phyloP scores from a whole-genome alignment of 2,888 invertebrate genomes.

The Seira ritae region DNA sequence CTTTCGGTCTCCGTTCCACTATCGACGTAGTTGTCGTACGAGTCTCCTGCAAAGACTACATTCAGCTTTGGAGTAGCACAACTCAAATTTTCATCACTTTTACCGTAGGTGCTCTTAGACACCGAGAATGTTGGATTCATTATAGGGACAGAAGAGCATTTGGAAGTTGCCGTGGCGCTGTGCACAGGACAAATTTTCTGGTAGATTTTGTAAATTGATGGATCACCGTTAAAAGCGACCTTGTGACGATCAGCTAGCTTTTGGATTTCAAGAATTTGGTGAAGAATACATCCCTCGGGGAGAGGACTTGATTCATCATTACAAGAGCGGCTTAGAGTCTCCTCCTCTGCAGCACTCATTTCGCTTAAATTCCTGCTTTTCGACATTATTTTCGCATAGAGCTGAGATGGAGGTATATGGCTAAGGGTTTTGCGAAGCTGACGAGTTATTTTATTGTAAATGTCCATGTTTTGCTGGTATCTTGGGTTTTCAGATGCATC shows the following conservation, averaged over 20 bases:
- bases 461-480: conserved; percentile 27
- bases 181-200: conserved; percentile 69
- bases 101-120: too few relatives aligned
- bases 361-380: conserved; percentile 69
- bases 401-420: conserved; percentile 38
- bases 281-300: conserved; percentile 80
- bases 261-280: conserved; percentile 80
- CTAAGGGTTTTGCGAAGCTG: conserved; percentile 65
- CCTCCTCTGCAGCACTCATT: conserved; percentile 30
- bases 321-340: conserved; percentile 33
- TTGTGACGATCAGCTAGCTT: conserved; percentile 77
- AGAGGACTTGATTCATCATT: conserved; percentile 74
- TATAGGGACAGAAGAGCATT: conserved; percentile 6
- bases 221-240: conserved; percentile 56
- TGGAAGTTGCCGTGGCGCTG: not conserved
- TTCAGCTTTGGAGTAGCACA: conserved; percentile 22
- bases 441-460: conserved; percentile 49
- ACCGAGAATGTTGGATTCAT: conserved; percentile 11
- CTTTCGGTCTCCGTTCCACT: conserved; percentile 50
- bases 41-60: conserved; percentile 45
- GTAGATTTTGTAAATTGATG: conserved; percentile 75
- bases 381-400: conserved; percentile 53
- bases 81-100: not conserved
- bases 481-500: conserved; percentile 38
- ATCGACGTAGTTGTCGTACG: conserved; percentile 31